These are phyloP conservation scores for Terrapene triunguis DNA, from an alignment of 2,113 vertebrate species.

Conservation along the genomic window DNA sequence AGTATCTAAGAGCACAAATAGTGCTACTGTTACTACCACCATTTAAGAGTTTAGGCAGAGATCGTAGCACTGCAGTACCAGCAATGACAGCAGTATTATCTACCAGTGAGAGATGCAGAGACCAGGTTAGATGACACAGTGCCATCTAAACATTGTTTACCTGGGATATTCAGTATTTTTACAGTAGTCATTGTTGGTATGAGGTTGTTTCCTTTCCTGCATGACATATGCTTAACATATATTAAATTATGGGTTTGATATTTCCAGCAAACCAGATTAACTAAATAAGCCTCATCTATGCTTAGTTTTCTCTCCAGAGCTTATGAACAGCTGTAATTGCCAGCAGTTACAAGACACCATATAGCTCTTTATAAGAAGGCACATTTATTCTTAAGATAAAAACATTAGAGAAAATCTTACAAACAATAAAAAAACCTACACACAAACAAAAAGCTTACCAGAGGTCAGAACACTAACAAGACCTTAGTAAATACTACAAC, in stretches of 20 bases:
- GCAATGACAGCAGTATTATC: neutral
- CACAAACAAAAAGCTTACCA: neutral
- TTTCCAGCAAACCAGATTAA: neutral
- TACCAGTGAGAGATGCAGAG: neutral
- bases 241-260: neutral
- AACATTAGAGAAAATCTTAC: neutral
- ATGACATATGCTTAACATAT: neutral
- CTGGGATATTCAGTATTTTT: neutral
- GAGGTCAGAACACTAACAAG: neutral
- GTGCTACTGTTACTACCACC: neutral
- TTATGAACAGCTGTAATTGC: neutral
- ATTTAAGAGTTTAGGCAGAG: neutral
- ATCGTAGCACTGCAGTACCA: neutral
- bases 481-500: neutral
- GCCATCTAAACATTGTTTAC: neutral
- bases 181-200: neutral
- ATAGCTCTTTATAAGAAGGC: neutral
- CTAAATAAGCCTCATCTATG: neutral
- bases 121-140: neutral
- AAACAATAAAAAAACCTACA: neutral
- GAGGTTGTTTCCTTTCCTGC: neutral
- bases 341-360: neutral
- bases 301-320: neutral
- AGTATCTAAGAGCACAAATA: neutral
- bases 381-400: neutral